Conservation (phyloP, 2,113 vertebrate species). For the Paedocypris sp. region DNA sequence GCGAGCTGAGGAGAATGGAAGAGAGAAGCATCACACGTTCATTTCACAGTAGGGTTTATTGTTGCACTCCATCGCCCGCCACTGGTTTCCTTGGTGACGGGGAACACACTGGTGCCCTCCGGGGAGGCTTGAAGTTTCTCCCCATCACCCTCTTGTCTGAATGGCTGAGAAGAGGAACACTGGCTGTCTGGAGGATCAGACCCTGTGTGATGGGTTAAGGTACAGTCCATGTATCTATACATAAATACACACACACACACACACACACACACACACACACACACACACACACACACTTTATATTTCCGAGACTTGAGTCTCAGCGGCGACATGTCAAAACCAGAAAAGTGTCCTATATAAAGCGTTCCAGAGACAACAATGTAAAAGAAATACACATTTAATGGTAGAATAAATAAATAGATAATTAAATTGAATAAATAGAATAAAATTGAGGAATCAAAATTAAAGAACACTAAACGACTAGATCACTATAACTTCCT, state of each 20-base stretch:
- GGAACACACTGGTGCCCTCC: conserved; percentile 41
- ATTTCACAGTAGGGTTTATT: conserved; percentile 35
- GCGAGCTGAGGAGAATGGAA: not conserved
- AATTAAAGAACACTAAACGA: too few relatives aligned
- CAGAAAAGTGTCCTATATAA: too few relatives aligned
- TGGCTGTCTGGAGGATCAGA: not conserved
- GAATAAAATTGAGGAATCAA: too few relatives aligned
- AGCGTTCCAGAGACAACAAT: too few relatives aligned
- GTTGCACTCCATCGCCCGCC: conserved; percentile 39
- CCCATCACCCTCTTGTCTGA: conserved; percentile 15
- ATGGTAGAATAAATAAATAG: too few relatives aligned
- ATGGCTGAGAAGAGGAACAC: not conserved
- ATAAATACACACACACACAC: not conserved
- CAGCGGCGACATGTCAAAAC: too few relatives aligned
- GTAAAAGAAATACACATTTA: too few relatives aligned
- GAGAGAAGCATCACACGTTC: conserved; percentile 17
- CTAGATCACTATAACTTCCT: too few relatives aligned
- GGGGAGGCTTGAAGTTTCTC: conserved; percentile 31
- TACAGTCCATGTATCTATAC: not conserved
- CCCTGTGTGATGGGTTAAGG: not conserved
- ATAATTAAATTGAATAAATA: too few relatives aligned
- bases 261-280: too few relatives aligned
- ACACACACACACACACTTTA: too few relatives aligned
- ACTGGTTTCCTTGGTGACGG: conserved; percentile 27
- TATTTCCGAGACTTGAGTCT: too few relatives aligned